Conservation (phyloP, 30 jellyfish, hydroid and myxozoan genomes). For the Aurelia aurita region DNA sequence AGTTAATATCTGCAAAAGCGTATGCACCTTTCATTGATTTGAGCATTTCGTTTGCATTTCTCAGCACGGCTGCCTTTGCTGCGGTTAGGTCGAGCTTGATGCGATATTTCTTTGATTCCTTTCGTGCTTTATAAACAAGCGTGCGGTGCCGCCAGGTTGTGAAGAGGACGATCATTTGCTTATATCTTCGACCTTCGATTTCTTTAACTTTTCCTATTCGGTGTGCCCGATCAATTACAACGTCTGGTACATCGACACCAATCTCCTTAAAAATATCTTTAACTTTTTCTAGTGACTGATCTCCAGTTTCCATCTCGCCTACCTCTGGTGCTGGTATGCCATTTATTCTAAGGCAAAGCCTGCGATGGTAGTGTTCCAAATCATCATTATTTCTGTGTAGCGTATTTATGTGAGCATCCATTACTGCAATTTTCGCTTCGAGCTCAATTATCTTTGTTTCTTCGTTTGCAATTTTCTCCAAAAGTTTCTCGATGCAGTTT, state of each 20-base stretch:
- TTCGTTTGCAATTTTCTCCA: neutral
- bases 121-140: slow-evolving; percentile 23
- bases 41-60: neutral
- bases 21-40: too few species aligned
- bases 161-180: slow-evolving; percentile 20
- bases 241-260: slow-evolving; percentile 46
- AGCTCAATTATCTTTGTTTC: neutral
- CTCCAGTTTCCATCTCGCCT: slow-evolving; percentile 30
- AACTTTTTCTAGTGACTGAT: slow-evolving; percentile 11
- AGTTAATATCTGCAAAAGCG: slow-evolving; percentile 50
- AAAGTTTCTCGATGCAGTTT: slow-evolving; percentile 23
- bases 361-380: slow-evolving; percentile 26
- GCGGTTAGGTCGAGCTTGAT: too few species aligned
- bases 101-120: neutral
- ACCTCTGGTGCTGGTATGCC: slow-evolving; percentile 22
- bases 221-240: slow-evolving; percentile 36
- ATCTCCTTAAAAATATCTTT: slow-evolving; percentile 6
- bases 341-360: slow-evolving; percentile 47
- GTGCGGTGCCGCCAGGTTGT: slow-evolving; percentile 47
- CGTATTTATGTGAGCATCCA: slow-evolving; percentile 19
- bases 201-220: neutral
- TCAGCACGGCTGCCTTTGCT: neutral
- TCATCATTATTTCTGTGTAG: slow-evolving; percentile 25
- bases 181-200: neutral
- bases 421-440: slow-evolving; percentile 16